phyloP scores from a whole-genome alignment of 2,888 invertebrate species.

The Drosophila atroscutellata region DNA sequence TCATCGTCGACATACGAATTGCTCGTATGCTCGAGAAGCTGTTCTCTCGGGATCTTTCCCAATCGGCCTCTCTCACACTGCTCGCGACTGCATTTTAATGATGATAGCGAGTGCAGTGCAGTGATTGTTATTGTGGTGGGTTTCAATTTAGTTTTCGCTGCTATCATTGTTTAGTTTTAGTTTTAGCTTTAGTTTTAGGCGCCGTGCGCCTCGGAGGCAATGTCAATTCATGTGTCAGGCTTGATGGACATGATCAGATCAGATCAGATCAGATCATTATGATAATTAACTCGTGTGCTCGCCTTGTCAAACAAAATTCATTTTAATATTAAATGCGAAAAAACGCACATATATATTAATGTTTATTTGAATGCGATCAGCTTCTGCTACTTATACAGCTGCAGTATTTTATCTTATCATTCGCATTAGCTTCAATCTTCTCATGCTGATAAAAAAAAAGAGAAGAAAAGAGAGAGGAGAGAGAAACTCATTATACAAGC shows the following conservation, averaged over 20 bases:
- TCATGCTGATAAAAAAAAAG: neutral
- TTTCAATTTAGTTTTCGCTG: constrained; percentile 41
- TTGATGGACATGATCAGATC: constrained; percentile 67
- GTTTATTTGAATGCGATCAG: constrained; percentile 22
- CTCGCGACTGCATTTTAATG: constrained; percentile 45
- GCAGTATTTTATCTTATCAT: constrained; percentile 31
- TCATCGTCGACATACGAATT: neutral
- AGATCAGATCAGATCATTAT: constrained; percentile 35
- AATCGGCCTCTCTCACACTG: constrained; percentile 10
- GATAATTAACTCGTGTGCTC: constrained; percentile 46
- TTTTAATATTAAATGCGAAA: constrained; percentile 24
- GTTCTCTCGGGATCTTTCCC: constrained; percentile 26
- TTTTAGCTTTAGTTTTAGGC: constrained; percentile 46
- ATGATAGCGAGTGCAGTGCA: constrained; percentile 36
- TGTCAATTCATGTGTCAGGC: constrained; percentile 62
- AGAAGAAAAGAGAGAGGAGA: neutral
- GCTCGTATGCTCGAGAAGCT: constrained; percentile 42
- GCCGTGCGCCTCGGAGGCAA: constrained; percentile 52
- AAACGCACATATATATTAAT: neutral
- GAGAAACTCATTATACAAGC: constrained; percentile 30
- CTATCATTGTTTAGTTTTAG: constrained; percentile 29
- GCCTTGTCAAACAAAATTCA: constrained; percentile 18
- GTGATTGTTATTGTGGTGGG: constrained; percentile 20
- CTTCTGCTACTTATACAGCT: constrained; percentile 7
- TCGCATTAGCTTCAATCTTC: constrained; percentile 15